Evolutionary conservation across 2,797 vertebrate species (phyloP), one percentile per base, ranked within the genome.

Genomic region (Schizopygopsis malacanthus): DNA sequence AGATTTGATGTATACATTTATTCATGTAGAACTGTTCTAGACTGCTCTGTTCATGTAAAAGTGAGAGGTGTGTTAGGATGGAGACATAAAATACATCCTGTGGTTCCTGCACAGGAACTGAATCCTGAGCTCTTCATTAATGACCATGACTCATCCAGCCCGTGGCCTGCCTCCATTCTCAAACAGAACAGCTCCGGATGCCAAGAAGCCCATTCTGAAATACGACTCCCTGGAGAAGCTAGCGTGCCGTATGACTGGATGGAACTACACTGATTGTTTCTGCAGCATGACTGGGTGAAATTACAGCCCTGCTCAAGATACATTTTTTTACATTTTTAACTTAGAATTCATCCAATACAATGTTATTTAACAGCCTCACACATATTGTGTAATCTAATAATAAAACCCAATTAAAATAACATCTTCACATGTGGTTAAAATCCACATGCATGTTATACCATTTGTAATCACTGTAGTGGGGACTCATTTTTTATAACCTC

Each of bases 111-210:
- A 91, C 92, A 90, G 89, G 92, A 94, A 93, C 92, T 89, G 93
- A 94, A 94, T 91, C 90, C 93, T 94, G 94, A 92, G 93, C 91
- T 94, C 90, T 91, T 93, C 92, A 94, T 96, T 92, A 95, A 93
- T 94, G 94, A 90, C 88, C 89, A 93, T 93, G 92, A 95, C 91
- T 94, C 94, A 96, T 95, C 90, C 87, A 94, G 90, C 90, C 92
- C 87, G 91, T 89, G 71, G 79, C 79, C 90, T 90, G 91, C 90
- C 90, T 93, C 89, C 91, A 92, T 92, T 94, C 92, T 87, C 81
- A 80, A 81, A 81, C 76, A 47, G 54, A 83, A 83, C 70, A 78
- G 22, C 71, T 79, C 76, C 54, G 73, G 72, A 81, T 87, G 87
- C 87, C 89, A 84, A 83, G 86, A 80, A 84, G 56, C 86, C 85